A percentile compares a stretch with the other conserved stretches of the same genome.
Evolutionary conservation across 1,140 invertebrate species (phyloP).

Genomic region (Mesaphorura yosii): DNA sequence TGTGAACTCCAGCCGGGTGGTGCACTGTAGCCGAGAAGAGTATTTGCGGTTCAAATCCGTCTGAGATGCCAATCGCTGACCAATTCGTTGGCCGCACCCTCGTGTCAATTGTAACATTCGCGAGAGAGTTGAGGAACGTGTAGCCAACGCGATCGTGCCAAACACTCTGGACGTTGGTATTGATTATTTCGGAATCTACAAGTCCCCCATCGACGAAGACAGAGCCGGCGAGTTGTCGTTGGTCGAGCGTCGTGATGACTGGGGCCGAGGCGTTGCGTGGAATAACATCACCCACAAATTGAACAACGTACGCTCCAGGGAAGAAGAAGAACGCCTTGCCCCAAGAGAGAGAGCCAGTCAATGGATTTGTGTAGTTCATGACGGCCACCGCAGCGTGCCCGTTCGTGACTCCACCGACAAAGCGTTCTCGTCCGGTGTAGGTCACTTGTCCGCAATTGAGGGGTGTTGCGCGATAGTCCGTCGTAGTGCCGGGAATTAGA

Average conservation of each 20-base stretch:
- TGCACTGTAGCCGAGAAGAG: slow-evolving; percentile 4
- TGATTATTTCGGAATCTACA: neutral
- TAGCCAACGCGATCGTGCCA: slow-evolving; percentile 11
- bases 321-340: slow-evolving; percentile 13
- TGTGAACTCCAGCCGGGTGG: neutral
- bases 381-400: slow-evolving; percentile 5
- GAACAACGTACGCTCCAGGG: slow-evolving; percentile 4
- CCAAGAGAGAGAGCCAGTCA: neutral
- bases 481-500: slow-evolving; percentile 8
- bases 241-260: slow-evolving; percentile 12
- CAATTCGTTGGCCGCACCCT: neutral
- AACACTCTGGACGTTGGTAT: neutral
- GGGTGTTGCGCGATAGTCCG: neutral
- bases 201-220: slow-evolving; percentile 8
- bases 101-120: neutral
- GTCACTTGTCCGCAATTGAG: slow-evolving; percentile 3
- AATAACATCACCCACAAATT: slow-evolving; percentile 1
- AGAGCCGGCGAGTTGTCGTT: slow-evolving; percentile 9
- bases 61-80: slow-evolving; percentile 13
- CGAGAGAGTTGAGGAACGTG: neutral
- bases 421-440: slow-evolving; percentile 2
- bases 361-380: slow-evolving; percentile 14
- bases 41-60: slow-evolving; percentile 10
- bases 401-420: slow-evolving; percentile 10
- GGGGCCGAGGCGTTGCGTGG: neutral